Conservation (phyloP, 1,140 invertebrate species). For the Pissodes strobi region DNA sequence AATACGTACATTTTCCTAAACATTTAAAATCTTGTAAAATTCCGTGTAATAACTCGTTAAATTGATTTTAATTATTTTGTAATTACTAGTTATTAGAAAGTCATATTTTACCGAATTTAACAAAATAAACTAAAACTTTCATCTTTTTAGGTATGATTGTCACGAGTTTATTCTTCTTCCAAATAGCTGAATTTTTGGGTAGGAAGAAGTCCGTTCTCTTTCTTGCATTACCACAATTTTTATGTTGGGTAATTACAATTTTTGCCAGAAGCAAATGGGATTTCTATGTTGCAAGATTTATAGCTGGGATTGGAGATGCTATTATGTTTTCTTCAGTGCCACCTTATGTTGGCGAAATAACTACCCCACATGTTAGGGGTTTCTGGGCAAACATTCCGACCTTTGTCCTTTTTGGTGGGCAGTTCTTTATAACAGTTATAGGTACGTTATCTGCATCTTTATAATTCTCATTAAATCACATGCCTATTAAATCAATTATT, state of each 20-base stretch:
- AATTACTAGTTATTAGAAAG: too few species aligned
- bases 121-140: too few species aligned
- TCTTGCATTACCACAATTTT: constrained; percentile 16
- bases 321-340: constrained; percentile 37
- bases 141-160: constrained; percentile 18
- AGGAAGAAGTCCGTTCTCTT: constrained; percentile 25
- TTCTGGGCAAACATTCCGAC: constrained; percentile 55
- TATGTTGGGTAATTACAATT: constrained; percentile 13
- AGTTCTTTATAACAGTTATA: constrained; percentile 53
- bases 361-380: constrained; percentile 43
- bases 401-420: constrained; percentile 58
- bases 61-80: too few species aligned
- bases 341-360: constrained; percentile 43
- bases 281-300: constrained; percentile 52
- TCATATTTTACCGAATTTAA: too few species aligned
- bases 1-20: too few species aligned
- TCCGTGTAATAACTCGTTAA: too few species aligned
- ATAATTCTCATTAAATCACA: too few species aligned
- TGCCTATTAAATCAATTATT: too few species aligned
- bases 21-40: too few species aligned
- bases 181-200: constrained; percentile 40
- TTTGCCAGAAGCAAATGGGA: constrained; percentile 22
- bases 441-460: too few species aligned
- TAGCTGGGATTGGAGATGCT: constrained; percentile 41
- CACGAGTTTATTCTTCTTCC: constrained; percentile 12